A percentile compares a stretch with the other conserved stretches of the same genome.
phyloP scores from a whole-genome alignment of 2,888 invertebrate species.

The Agrotis puta region DNA sequence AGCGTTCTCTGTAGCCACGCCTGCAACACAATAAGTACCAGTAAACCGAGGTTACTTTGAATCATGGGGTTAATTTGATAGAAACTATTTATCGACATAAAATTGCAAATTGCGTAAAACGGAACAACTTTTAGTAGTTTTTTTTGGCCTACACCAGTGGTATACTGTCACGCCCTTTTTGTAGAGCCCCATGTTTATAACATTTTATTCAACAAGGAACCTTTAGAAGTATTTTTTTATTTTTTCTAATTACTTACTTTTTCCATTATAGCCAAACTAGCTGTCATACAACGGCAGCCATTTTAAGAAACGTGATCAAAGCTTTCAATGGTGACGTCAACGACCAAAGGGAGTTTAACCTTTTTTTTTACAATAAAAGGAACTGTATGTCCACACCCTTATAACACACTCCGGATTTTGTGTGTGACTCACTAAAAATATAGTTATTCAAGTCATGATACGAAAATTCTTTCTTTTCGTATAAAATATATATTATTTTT shows the following conservation, averaged over 20 bases:
- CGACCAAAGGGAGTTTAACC: constrained; percentile 13
- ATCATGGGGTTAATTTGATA: too few relatives aligned
- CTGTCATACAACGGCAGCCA: neutral
- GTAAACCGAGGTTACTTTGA: too few relatives aligned
- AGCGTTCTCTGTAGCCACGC: too few relatives aligned
- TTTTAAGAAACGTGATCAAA: constrained; percentile 27
- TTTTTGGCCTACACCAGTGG: too few relatives aligned
- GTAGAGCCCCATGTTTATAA: too few relatives aligned
- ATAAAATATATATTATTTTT: constrained; percentile 33
- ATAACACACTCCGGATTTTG: constrained; percentile 14
- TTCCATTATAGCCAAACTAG: constrained; percentile 10
- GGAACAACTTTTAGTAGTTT: too few relatives aligned
- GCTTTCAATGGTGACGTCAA: constrained; percentile 16
- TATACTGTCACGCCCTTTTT: too few relatives aligned
- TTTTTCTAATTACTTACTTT: constrained; percentile 3
- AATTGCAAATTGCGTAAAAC: too few relatives aligned
- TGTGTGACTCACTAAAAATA: constrained; percentile 16
- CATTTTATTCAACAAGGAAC: too few relatives aligned
- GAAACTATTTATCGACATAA: too few relatives aligned
- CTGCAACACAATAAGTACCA: too few relatives aligned
- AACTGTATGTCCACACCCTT: constrained; percentile 19
- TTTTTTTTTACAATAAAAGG: constrained; percentile 7
- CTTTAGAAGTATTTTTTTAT: neutral
- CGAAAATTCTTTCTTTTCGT: constrained; percentile 13
- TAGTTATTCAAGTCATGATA: constrained; percentile 39